These are phyloP conservation scores for Drosophila punjabiensis DNA, from an alignment of 1,140 invertebrate species.

Conservation along the genomic window DNA sequence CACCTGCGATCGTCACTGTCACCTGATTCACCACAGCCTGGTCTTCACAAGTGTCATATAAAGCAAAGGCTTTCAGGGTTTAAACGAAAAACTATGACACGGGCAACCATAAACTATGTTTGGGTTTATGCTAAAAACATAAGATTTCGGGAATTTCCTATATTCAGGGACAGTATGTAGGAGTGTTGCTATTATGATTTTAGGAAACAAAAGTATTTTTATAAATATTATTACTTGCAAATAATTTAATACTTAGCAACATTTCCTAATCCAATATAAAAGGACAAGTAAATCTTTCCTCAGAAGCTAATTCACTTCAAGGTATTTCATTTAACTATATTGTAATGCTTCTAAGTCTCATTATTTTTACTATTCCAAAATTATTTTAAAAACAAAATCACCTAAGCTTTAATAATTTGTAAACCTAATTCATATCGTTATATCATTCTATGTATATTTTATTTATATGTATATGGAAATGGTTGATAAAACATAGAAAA, in stretches of 20 bases:
- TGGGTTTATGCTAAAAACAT: not conserved
- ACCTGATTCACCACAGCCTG: slow-evolving; percentile 66
- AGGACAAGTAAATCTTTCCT: no score
- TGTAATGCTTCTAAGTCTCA: no score
- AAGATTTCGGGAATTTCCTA: slow-evolving; percentile 5
- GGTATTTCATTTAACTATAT: no score
- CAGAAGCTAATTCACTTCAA: no score
- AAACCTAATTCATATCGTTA: no score
- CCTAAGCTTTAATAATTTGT: no score
- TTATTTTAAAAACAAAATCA: no score
- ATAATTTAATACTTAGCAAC: not conserved
- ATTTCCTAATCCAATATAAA: no score
- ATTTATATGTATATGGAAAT: no score
- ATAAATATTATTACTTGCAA: not conserved
- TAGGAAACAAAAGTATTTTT: not conserved
- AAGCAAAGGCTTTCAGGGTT: slow-evolving; percentile 31
- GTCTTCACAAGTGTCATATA: slow-evolving; percentile 55
- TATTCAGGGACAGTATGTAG: not conserved
- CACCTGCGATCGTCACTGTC: slow-evolving; percentile 65
- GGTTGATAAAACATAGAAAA: no score
- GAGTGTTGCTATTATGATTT: not conserved
- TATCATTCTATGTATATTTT: no score
- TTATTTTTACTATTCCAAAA: no score
- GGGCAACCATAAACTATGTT: slow-evolving; percentile 3
- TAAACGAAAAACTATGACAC: slow-evolving; percentile 20